A percentile compares a stretch with the other conserved stretches of the same genome.
phyloP scores from a whole-genome alignment of 1,140 invertebrate genomes.

The Neuroterus valhalla region DNA sequence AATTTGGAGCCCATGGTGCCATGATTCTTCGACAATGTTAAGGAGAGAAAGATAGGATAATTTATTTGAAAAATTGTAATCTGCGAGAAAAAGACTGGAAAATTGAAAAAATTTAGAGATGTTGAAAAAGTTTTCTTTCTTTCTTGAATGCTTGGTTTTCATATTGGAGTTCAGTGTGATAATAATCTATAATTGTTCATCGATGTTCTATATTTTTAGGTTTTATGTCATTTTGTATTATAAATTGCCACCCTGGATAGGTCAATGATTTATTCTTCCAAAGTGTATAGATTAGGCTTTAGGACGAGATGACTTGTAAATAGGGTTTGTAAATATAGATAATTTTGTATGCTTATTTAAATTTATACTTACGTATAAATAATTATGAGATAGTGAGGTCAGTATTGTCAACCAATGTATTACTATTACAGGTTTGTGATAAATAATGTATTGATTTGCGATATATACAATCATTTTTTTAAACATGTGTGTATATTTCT shows the following conservation, averaged over 20 bases:
- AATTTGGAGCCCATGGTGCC: no score
- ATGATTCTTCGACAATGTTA: no score
- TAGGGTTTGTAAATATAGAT: neutral
- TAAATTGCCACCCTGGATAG: neutral
- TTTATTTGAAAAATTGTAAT: neutral
- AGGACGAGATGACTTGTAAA: neutral
- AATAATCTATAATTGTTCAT: neutral
- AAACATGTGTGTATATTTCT: neutral
- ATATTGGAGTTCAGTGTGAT: slow-evolving; percentile 20
- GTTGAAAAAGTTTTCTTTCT: neutral
- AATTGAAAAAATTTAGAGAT: neutral
- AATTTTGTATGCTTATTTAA: slow-evolving; percentile 6
- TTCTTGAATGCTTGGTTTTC: neutral
- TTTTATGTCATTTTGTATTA: slow-evolving; percentile 9
- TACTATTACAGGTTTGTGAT: slow-evolving; percentile 9
- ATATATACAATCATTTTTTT: slow-evolving; percentile 4
- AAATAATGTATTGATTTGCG: slow-evolving; percentile 14
- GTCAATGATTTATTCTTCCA: neutral
- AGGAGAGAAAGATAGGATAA: neutral
- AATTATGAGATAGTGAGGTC: slow-evolving; percentile 11
- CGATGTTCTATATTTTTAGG: neutral
- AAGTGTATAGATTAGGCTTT: neutral
- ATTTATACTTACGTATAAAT: neutral
- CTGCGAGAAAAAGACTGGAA: neutral
- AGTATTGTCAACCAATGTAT: slow-evolving; percentile 12